Evolutionary conservation across 2,113 vertebrate genomes (phyloP), one percentile per base, ranked within the genome.

Genomic region (Myiagra hebetior): DNA sequence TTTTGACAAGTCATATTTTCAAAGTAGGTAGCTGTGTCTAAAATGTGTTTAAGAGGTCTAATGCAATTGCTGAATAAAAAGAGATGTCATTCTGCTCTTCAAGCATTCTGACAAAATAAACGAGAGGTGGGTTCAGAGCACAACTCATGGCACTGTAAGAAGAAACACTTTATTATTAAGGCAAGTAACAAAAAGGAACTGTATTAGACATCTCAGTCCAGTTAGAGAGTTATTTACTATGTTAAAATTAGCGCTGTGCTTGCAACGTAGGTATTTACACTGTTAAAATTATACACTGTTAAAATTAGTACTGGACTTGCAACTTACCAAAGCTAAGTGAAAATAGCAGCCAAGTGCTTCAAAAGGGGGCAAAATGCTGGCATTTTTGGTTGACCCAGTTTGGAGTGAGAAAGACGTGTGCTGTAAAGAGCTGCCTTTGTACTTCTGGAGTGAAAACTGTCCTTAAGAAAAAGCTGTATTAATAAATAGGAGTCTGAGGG

Each of bases 171-270:
- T 89, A 80, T 89, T 96, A 46, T 81, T 56, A 87, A 79, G 85
- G 57, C 60, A 79, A 59, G 87, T 91, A 95, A 94, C 46, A 91
- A 91, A 95, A 91, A 86, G 56, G 68, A 86, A 3, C 87, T 96
- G 83, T 95, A 75, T 95, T 91, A 78, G 60, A 65, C 72, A 59
- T 87, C 83, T 93, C 37, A 67, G 15, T 93, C n/a, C 67, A 74
- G 35, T 56, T 50, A 87, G 50, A n/a, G 78, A 91, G 77, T 77
- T 97, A 93, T 97, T 97, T 97, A 93, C 75, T 94, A 23, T 83
- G 91, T 94, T 94, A 85, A 95, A 97, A 97, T 95, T 95, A 93
- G 88, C 76, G 14, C 79, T 91, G 64, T n/a, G 37, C 70, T 96
- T 91, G 63, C 42, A 94, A 9, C 57, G 68, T 85, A 59, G 65